Base-by-base conservation (phyloP, 2,888 invertebrate species). In the Prosapia bicincta region DNA sequence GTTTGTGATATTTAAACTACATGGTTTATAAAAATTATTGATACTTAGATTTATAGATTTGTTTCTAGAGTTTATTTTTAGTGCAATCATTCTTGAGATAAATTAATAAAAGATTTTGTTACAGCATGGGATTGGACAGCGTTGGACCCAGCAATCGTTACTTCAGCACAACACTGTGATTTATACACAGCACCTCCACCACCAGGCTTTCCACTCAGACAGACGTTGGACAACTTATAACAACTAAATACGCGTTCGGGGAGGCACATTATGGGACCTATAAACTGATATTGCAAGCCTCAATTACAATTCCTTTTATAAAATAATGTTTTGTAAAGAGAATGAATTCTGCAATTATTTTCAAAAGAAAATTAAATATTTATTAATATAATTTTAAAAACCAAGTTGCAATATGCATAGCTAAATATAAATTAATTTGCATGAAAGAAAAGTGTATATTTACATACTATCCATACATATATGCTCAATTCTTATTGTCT, bases 71-170 rank as follows among this genome's bases (percentile, higher is more conserved):
- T n/a, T 23, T 70, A 67, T 43, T 66, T 38, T 66, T 77, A n/a
- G n/a, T n/a, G n/a, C n/a, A n/a, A n/a, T n/a, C n/a, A n/a, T n/a
- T n/a, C n/a, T n/a, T n/a, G n/a, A n/a, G n/a, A n/a, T n/a, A n/a
- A n/a, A n/a, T n/a, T n/a, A n/a, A n/a, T n/a, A n/a, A n/a, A n/a
- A n/a, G 38, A 38, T 38, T 38, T 38, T 38, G 54, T 76, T 80
- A 25, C 81, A 88, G 88, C 86, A 83, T 86, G 91, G 81, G 95
- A 96, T 86, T 96, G 96, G 95, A 94, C 95, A 82, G 90, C 94
- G 80, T 90, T 97, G 88, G 97, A 98, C 88, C 96, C 97, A 77
- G 97, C 97, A 80, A 97, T 97, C 82, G 90, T 95, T 85, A 91
- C 92, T 78, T 91, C 90, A 79, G 90, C 90, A 81, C 87, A 84